Base-by-base conservation (phyloP, 2,888 invertebrate species). In the Conistra vaccinii region DNA sequence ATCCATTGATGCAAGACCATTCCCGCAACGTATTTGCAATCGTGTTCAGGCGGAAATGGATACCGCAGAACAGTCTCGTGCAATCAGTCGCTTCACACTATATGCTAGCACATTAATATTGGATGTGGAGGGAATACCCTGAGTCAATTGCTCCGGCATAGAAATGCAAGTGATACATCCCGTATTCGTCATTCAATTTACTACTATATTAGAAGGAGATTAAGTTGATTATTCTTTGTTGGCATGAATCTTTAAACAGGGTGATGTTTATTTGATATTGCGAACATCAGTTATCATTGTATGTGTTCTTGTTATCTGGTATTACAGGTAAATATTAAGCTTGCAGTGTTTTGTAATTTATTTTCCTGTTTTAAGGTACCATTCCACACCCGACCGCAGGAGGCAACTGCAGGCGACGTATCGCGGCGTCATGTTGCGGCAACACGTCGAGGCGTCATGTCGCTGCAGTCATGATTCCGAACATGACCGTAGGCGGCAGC, bases 51-150 rank as follows among this genome's bases (percentile, higher is more conserved):
- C 48, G 71, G 85, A 53, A 82, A 86, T 88, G 81, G 68, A 80
- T 68, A 72, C 51, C 63, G 61, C 48, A 81, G 73, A 9, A 66
- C 66, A 68, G 78, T 66, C 29, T 66, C 39, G 58, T 55, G 74
- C 62, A 73, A 82, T 82, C 75, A 76, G 68, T 87, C 79, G 78
- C 69, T 69, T 76, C 45, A 67, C 65, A 78, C 70, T 82, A 81
- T 80, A 73, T 78, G 74, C 76, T 84, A 84, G 83, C 85, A 89
- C 89, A 91, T 91, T 90, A 91, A 92, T 90, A 91, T 91, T 89
- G 90, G 85, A 91, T 90, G 90, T 85, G 85, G 88, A 91, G 93
- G 93, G 93, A 94, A 93, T 93, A 91, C 93, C 92, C 93, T 80
- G 91, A 92, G 92, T 93, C 91, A 90, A 93, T 94, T 93, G 91